Conservation (phyloP, 2,113 vertebrate genomes). For the Campylomormyrus tamandua region DNA sequence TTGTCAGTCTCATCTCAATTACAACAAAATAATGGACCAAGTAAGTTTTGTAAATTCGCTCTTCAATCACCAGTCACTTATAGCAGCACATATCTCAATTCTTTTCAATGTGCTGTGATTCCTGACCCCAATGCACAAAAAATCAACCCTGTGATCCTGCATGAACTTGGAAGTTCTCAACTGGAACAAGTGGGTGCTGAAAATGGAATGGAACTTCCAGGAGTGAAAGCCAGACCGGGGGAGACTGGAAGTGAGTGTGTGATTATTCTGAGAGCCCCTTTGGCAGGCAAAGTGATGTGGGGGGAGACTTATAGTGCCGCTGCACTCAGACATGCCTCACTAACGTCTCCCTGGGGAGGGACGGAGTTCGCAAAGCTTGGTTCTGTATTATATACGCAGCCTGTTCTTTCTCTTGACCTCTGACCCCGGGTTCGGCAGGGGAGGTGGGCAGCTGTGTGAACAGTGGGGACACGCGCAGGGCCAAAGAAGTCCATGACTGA, state of each 20-base stretch:
- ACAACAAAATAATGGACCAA: neutral
- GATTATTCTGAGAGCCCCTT: neutral
- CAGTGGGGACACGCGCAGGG: slow-evolving; percentile 21
- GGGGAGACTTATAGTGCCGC: neutral
- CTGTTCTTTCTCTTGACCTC: slow-evolving; percentile 74
- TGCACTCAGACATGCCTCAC: neutral
- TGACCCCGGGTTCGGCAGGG: slow-evolving; percentile 62
- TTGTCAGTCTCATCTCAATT: neutral
- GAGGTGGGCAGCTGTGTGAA: slow-evolving; percentile 42
- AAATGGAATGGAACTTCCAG: neutral
- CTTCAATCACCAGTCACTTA: neutral
- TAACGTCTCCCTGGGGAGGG: neutral
- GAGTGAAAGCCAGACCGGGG: neutral
- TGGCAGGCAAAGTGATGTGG: neutral
- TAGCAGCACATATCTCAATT: neutral
- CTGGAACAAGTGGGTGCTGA: neutral
- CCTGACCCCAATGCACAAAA: neutral
- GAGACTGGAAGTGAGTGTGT: neutral
- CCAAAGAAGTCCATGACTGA: slow-evolving; percentile 22
- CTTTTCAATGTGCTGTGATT: neutral
- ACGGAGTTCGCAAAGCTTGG: slow-evolving; percentile 51
- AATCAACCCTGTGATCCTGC: neutral
- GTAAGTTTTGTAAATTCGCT: neutral
- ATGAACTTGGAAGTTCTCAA: neutral
- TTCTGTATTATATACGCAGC: slow-evolving; percentile 68